Percentiles rank a stretch among this genome's conserved stretches.
Evolutionary conservation across 2,888 invertebrate species (phyloP).

Genomic region (Lucinisca nassula): DNA sequence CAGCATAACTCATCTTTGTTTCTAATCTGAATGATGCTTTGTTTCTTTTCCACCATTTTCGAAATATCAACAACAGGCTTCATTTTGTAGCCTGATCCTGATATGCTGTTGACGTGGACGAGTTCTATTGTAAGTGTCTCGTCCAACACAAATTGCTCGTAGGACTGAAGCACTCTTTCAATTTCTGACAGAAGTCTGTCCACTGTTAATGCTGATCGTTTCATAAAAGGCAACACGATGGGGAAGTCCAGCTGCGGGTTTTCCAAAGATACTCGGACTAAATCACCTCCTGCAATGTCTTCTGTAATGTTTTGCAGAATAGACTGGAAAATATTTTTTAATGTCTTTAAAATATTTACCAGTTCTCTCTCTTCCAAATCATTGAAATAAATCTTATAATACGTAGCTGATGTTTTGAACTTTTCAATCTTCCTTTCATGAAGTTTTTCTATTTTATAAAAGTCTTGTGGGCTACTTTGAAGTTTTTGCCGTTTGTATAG

Average conservation of each 20-base stretch:
- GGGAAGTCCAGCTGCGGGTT: constrained; percentile 37
- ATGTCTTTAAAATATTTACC: background rate
- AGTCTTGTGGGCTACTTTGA: background rate
- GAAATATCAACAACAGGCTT: constrained; percentile 49
- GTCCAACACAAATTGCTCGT: no score
- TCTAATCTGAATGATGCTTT: constrained; percentile 55
- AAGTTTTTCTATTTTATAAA: background rate
- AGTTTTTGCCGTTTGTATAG: background rate
- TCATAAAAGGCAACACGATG: constrained; percentile 31
- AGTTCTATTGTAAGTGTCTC: constrained; percentile 56
- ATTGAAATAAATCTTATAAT: background rate
- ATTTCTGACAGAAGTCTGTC: constrained; percentile 38
- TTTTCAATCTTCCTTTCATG: background rate
- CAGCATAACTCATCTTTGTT: constrained; percentile 62
- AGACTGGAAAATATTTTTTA: background rate
- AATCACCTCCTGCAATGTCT: background rate
- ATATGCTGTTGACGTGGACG: constrained; percentile 38
- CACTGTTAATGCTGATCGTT: constrained; percentile 13
- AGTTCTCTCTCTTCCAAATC: background rate
- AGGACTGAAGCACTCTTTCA: constrained; percentile 33
- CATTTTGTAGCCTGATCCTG: constrained; percentile 48
- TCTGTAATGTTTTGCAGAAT: background rate
- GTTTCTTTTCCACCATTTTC: constrained; percentile 45
- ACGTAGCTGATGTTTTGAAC: background rate
- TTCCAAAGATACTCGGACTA: no score